Conservation (phyloP, 1,140 invertebrate genomes). For the Phortica variegata region DNA sequence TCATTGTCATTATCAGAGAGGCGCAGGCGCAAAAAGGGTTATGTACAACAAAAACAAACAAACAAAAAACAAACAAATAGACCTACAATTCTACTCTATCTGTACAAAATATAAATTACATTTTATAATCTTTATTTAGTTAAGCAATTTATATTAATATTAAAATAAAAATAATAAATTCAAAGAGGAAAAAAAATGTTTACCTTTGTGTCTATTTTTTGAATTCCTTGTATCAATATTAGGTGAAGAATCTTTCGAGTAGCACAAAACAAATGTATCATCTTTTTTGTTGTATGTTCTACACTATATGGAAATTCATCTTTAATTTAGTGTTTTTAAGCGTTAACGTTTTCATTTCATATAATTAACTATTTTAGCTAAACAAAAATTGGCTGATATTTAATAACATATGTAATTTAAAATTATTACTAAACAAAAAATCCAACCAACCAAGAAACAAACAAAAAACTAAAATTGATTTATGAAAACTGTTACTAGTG, state of each 20-base stretch:
- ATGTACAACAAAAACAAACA: slow-evolving; percentile 3
- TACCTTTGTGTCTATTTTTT: no score
- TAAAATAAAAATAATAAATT: slow-evolving; percentile 3
- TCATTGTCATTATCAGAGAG: not conserved
- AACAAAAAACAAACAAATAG: slow-evolving; percentile 13
- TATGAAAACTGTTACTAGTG: no score
- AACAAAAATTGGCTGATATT: not conserved
- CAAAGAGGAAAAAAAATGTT: slow-evolving; percentile 1
- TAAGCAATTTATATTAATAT: slow-evolving; percentile 27
- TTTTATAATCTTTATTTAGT: slow-evolving; percentile 29
- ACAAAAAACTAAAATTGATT: no score
- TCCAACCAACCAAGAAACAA: no score
- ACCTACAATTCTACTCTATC: not conserved
- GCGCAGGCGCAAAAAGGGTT: not conserved
- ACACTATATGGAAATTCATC: no score
- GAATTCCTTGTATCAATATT: no score
- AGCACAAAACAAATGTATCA: no score
- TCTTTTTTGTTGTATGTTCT: no score
- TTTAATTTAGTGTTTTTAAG: no score
- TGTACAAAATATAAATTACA: slow-evolving; percentile 28
- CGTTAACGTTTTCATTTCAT: no score
- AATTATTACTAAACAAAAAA: not conserved
- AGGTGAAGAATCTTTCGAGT: no score
- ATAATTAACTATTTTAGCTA: no score
- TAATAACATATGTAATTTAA: not conserved